Percentiles rank a stretch among this genome's conserved stretches.
phyloP scores from a whole-genome alignment of 2,888 invertebrate species.

The Ganaspis brasiliensis region DNA sequence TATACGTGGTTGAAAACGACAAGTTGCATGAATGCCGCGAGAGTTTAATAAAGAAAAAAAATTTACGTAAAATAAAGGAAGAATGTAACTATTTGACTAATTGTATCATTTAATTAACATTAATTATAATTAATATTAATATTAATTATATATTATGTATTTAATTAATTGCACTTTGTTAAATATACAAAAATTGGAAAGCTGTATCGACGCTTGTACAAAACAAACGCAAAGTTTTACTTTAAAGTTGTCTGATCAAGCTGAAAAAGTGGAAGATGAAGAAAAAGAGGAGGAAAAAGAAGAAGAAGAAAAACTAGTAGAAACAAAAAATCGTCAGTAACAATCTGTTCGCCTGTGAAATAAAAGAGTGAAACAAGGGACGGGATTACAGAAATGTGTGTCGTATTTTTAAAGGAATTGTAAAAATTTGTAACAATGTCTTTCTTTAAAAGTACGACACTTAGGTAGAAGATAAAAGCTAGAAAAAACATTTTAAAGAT shows the following conservation, averaged over 20 bases:
- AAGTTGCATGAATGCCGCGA: conserved; percentile 40
- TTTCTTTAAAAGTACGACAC: conserved; percentile 30
- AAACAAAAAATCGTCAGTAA: conserved; percentile 41
- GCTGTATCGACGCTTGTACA: conserved; percentile 13
- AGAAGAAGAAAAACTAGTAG: conserved; percentile 30
- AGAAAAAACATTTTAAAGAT: not conserved
- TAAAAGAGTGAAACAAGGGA: conserved; percentile 6
- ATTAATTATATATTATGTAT: not conserved
- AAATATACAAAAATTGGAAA: conserved; percentile 20
- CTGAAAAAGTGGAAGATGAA: no score
- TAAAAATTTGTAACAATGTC: conserved; percentile 10
- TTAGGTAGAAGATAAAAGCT: conserved; percentile 25
- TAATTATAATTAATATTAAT: no score
- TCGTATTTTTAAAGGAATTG: conserved; percentile 23
- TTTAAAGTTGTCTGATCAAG: conserved; percentile 35
- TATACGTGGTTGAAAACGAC: conserved; percentile 39
- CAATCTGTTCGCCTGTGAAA: conserved; percentile 41
- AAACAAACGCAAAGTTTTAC: conserved; percentile 28
- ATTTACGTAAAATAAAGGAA: conserved; percentile 29
- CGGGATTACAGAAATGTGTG: conserved; percentile 21
- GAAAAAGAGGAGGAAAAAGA: conserved; percentile 22
- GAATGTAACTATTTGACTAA: conserved; percentile 32
- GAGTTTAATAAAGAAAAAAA: conserved; percentile 34
- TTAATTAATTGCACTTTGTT: conserved; percentile 26
- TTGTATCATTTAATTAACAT: conserved; percentile 2